A percentile compares a stretch with the other conserved stretches of the same genome.
phyloP scores from a whole-genome alignment of 2,888 invertebrate species.

The Dryadula phaetusa region DNA sequence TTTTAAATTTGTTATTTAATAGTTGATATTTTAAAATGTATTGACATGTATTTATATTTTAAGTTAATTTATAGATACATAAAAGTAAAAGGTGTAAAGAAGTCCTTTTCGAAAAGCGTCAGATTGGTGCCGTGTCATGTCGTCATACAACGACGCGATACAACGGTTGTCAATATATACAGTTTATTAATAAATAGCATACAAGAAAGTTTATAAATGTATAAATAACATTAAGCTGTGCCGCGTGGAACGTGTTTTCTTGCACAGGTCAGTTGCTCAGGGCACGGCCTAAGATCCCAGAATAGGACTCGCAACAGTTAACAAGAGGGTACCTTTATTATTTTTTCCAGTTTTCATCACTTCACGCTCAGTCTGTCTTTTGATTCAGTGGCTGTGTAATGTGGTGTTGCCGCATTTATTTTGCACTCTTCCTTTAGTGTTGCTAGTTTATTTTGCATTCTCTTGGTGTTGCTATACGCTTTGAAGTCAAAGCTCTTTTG shows the following conservation, averaged over 20 bases:
- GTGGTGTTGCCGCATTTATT: conserved; percentile 81
- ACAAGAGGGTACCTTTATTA: conserved; percentile 66
- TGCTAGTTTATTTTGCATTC: conserved; percentile 67
- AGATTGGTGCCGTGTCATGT: too few species aligned
- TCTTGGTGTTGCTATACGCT: conserved; percentile 57
- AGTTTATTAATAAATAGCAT: conserved; percentile 12
- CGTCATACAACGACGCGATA: background rate
- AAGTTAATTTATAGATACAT: too few species aligned
- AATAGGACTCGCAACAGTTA: conserved; percentile 69
- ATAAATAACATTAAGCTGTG: conserved; percentile 10
- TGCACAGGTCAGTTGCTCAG: conserved; percentile 44
- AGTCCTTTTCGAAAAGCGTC: too few species aligned
- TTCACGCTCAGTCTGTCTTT: conserved; percentile 81
- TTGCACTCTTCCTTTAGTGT: conserved; percentile 78
- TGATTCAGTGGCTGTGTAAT: conserved; percentile 83
- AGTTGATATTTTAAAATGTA: too few species aligned
- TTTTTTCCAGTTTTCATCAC: conserved; percentile 82
- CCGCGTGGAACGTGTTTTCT: conserved; percentile 28
- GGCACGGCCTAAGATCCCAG: conserved; percentile 62
- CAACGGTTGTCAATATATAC: background rate
- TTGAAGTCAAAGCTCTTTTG: conserved; percentile 82
- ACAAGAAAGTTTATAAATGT: conserved; percentile 4
- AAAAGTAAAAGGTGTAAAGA: too few species aligned
- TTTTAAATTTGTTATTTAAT: too few species aligned
- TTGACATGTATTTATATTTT: too few species aligned